phyloP scores from a whole-genome alignment of 2,113 vertebrate genomes.

The Eulacestoma nigropectus region DNA sequence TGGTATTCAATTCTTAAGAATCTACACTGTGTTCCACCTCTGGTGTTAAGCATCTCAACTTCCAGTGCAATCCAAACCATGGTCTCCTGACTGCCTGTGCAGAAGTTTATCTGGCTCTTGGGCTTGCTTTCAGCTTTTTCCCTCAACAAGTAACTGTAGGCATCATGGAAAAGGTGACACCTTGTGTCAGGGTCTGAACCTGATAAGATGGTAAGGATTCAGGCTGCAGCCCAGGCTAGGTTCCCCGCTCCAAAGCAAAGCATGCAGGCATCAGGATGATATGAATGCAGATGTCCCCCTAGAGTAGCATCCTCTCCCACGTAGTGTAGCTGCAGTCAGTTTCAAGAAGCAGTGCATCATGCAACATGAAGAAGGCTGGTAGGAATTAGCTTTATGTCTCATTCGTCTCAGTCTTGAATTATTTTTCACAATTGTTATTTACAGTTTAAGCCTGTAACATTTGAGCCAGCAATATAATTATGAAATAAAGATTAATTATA shows the following conservation, averaged over 20 bases:
- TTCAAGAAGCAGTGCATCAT: background rate
- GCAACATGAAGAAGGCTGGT: background rate
- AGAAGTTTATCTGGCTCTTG: background rate
- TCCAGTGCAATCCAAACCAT: background rate
- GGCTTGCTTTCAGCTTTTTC: background rate
- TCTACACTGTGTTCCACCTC: background rate
- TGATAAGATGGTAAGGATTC: background rate
- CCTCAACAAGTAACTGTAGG: background rate
- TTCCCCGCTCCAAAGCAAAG: background rate
- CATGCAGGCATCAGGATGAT: background rate
- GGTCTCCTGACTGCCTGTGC: background rate
- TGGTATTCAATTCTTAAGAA: background rate
- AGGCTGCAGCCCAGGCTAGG: background rate
- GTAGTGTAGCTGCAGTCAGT: background rate
- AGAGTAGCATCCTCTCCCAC: background rate
- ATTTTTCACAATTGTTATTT: slow-evolving; percentile 46
- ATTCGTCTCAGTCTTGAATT: slow-evolving; percentile 32
- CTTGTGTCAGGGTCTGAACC: background rate
- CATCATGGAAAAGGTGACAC: background rate
- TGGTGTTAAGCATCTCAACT: background rate
- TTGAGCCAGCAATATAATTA: slow-evolving; percentile 54
- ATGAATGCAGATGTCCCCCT: background rate
- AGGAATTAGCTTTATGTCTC: slow-evolving; percentile 12
- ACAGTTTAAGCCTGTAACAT: slow-evolving; percentile 40
- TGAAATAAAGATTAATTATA: slow-evolving; percentile 54